Evolutionary conservation across 2,888 invertebrate species (phyloP).

Genomic region (Dasypogon diadema): DNA sequence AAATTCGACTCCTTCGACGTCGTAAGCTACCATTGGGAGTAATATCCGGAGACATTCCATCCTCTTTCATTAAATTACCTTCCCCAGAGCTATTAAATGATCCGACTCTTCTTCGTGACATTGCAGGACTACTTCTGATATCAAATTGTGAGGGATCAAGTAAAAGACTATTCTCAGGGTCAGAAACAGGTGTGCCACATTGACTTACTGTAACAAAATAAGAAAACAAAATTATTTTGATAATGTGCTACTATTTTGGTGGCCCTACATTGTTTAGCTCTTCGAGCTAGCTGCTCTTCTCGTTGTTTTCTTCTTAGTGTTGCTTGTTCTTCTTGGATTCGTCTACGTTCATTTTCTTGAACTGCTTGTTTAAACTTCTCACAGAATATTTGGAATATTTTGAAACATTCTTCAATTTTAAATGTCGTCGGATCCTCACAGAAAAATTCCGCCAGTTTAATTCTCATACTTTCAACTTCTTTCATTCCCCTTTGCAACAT

Average conservation of each 20-base stretch:
- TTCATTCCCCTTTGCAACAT: slow-evolving; percentile 84
- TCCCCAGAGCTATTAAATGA: slow-evolving; percentile 73
- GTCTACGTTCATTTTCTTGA: slow-evolving; percentile 85
- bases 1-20: slow-evolving; percentile 82
- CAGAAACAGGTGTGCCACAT: slow-evolving; percentile 79
- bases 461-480: slow-evolving; percentile 83
- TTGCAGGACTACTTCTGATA: slow-evolving; percentile 78
- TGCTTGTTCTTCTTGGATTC: slow-evolving; percentile 88
- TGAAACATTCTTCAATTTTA: slow-evolving; percentile 94
- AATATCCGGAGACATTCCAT: slow-evolving; percentile 74
- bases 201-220: slow-evolving; percentile 72
- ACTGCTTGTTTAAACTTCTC: slow-evolving; percentile 86
- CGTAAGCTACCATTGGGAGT: slow-evolving; percentile 91
- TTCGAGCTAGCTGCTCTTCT: slow-evolving; percentile 78
- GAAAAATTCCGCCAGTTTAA: slow-evolving; percentile 89
- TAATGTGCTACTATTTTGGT: background rate
- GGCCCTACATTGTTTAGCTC: slow-evolving; percentile 73
- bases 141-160: slow-evolving; percentile 85
- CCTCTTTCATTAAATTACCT: slow-evolving; percentile 62
- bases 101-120: slow-evolving; percentile 76
- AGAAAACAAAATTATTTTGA: background rate
- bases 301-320: slow-evolving; percentile 80
- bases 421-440: slow-evolving; percentile 92
- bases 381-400: slow-evolving; percentile 89
- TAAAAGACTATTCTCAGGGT: slow-evolving; percentile 78